These are phyloP conservation scores for Forbesichthys papilliferus DNA, from an alignment of 2,113 vertebrate species.

Conservation along the genomic window DNA sequence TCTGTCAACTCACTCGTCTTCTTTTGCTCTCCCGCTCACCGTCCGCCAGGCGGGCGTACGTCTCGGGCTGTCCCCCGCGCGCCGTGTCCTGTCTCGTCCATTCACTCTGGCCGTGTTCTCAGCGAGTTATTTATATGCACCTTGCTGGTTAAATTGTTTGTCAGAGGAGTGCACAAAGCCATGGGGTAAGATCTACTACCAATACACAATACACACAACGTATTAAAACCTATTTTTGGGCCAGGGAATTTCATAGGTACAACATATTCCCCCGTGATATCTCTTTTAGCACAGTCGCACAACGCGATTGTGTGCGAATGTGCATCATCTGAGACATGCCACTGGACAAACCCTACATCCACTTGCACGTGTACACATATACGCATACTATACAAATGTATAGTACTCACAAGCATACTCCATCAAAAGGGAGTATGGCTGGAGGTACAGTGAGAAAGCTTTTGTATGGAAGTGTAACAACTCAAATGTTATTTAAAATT, in stretches of 20 bases:
- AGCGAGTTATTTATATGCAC: background rate
- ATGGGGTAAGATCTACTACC: no score
- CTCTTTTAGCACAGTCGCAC: background rate
- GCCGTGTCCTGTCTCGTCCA: conserved; percentile 34
- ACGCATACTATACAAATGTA: no score
- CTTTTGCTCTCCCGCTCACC: conserved; percentile 44
- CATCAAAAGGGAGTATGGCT: no score
- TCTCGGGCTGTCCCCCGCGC: conserved; percentile 33
- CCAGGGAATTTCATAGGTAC: background rate
- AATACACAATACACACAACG: conserved; percentile 1
- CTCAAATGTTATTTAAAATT: no score
- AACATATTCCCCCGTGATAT: no score
- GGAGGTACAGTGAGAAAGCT: no score
- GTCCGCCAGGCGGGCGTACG: conserved; percentile 27
- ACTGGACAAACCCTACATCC: conserved; percentile 31
- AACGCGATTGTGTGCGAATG: background rate
- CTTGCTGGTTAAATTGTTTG: conserved; percentile 14
- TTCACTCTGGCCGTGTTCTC: conserved; percentile 27
- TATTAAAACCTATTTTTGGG: background rate
- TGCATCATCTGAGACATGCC: background rate
- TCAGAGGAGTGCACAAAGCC: conserved; percentile 4
- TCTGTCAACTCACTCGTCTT: conserved; percentile 64
- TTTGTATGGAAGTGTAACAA: no score
- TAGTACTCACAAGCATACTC: no score
- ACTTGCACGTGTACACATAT: no score